A percentile compares a stretch with the other conserved stretches of the same genome.
Conservation (phyloP, 2,113 vertebrate species). For the Odocoileus virginianus region DNA sequence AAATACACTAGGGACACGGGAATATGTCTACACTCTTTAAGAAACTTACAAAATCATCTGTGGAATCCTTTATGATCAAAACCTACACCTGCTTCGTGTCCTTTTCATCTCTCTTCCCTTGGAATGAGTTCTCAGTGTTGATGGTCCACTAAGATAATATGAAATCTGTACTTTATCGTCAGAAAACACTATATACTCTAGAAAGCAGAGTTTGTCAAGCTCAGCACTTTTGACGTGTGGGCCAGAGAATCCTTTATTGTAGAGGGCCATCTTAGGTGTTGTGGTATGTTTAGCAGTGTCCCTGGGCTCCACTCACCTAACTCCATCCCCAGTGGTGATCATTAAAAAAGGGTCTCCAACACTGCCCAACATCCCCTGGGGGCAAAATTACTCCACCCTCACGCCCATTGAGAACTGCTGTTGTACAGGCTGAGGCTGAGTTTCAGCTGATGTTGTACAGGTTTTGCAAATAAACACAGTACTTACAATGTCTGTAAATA, state of each 20-base stretch:
- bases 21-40: neutral
- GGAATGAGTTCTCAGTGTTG: neutral
- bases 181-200: neutral
- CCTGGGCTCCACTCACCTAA: neutral
- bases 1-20: neutral
- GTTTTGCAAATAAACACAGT: neutral
- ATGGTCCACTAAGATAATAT: neutral
- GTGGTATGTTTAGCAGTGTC: neutral
- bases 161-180: neutral
- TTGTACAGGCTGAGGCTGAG: neutral
- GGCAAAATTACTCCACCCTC: neutral
- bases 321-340: neutral
- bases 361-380: neutral
- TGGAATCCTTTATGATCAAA: neutral
- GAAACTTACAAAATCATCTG: neutral
- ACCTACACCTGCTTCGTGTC: neutral
- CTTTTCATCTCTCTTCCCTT: neutral
- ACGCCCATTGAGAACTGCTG: neutral
- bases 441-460: neutral
- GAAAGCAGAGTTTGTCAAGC: neutral
- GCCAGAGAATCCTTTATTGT: neutral
- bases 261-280: neutral
- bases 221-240: neutral
- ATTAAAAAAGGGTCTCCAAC: neutral
- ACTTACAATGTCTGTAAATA: slow-evolving; percentile 99